phyloP scores from a whole-genome alignment of 92 coral and sea anemone species.

The Palythoa caribaeorum region DNA sequence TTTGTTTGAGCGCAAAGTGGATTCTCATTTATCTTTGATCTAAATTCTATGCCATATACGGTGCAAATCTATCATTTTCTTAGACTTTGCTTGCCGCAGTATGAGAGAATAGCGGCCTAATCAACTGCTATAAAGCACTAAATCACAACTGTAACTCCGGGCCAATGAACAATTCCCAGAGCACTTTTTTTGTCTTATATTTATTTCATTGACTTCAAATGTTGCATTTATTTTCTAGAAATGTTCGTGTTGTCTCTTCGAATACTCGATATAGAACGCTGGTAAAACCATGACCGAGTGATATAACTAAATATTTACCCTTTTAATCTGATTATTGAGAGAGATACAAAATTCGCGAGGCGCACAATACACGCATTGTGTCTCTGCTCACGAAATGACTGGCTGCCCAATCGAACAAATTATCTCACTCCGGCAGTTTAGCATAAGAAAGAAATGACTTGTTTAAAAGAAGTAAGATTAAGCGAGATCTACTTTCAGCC shows the following conservation, averaged over 20 bases:
- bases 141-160: conserved; percentile 17
- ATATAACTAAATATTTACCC: conserved; percentile 42
- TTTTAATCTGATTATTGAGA: conserved; percentile 44
- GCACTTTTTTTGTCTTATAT: not conserved
- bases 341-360: conserved; percentile 41
- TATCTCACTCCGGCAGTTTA: not conserved
- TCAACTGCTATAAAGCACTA: conserved; percentile 2
- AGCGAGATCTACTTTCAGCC: not conserved
- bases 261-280: not conserved
- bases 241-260: not conserved
- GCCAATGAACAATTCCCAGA: not conserved
- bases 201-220: not conserved
- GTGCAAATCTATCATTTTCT: conserved; percentile 12
- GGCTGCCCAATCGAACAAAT: not conserved
- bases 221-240: not conserved
- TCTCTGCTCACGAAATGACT: conserved; percentile 2
- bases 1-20: conserved; percentile 13
- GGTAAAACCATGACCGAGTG: conserved; percentile 3
- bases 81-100: conserved; percentile 6
- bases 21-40: conserved; percentile 31
- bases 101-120: conserved; percentile 8
- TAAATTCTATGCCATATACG: conserved; percentile 31
- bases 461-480: not conserved
- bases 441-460: not conserved
- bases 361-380: conserved; percentile 1